Conservation (phyloP, 2,797 vertebrate species). For the Avahi laniger region DNA sequence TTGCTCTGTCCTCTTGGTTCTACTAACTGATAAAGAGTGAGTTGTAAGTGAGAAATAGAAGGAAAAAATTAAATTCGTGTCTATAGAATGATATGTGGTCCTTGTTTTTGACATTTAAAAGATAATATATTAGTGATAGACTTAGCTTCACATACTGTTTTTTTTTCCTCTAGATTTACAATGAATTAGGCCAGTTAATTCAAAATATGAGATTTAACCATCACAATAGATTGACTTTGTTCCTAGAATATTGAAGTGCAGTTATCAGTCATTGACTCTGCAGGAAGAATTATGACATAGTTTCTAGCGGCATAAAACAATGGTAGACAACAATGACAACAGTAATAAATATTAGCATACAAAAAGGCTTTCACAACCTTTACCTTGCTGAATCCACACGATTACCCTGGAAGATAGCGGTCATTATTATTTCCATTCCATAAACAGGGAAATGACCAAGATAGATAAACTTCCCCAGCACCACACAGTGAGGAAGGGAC, state of each 20-base stretch:
- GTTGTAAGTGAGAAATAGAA: background rate
- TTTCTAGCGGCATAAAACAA: slow-evolving; percentile 14
- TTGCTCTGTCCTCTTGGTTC: slow-evolving; percentile 4
- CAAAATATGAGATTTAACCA: background rate
- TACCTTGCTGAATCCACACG: slow-evolving; percentile 41
- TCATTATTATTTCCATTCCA: slow-evolving; percentile 63
- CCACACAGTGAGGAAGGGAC: slow-evolving; percentile 49
- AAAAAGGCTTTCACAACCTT: background rate
- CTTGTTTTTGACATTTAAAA: slow-evolving; percentile 4
- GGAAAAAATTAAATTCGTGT: background rate
- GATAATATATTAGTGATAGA: background rate
- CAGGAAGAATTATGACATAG: slow-evolving; percentile 27
- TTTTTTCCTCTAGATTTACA: background rate
- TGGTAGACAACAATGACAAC: background rate
- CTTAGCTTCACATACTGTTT: background rate
- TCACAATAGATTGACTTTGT: background rate
- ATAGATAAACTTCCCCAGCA: slow-evolving; percentile 56
- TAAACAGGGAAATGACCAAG: slow-evolving; percentile 57
- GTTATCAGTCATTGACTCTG: slow-evolving; percentile 12
- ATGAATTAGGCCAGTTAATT: slow-evolving; percentile 24
- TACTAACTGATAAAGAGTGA: background rate
- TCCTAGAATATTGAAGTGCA: background rate
- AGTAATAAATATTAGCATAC: slow-evolving; percentile 1
- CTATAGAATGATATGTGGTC: background rate
- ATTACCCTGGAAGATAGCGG: slow-evolving; percentile 17